phyloP scores from a whole-genome alignment of 2,113 vertebrate genomes.

The Stegastes partitus region DNA sequence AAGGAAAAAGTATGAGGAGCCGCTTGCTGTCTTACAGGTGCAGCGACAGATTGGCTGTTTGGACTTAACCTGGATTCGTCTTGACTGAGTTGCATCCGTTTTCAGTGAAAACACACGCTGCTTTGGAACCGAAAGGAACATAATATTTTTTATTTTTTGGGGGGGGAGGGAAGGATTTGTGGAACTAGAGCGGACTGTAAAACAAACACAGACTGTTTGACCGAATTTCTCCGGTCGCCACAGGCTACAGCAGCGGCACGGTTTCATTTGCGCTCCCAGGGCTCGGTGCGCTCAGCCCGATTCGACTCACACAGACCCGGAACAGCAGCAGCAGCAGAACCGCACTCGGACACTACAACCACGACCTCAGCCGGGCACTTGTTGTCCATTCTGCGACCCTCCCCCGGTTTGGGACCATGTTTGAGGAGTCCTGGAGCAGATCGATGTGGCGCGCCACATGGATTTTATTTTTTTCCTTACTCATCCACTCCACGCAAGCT shows the following conservation, averaged over 20 bases:
- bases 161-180: too few relatives aligned
- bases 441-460: slow-evolving; percentile 81
- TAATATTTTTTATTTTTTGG: background rate
- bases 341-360: slow-evolving; percentile 30
- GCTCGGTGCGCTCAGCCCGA: slow-evolving; percentile 49
- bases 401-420: slow-evolving; percentile 69
- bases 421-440: slow-evolving; percentile 65
- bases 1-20: slow-evolving; percentile 37
- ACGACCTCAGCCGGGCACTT: slow-evolving; percentile 71
- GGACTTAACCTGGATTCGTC: slow-evolving; percentile 58
- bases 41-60: slow-evolving; percentile 35
- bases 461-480: slow-evolving; percentile 83
- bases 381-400: slow-evolving; percentile 57
- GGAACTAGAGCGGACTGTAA: slow-evolving; percentile 22
- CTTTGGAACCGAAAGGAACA: background rate
- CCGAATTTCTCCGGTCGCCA: slow-evolving; percentile 11
- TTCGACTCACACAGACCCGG: background rate
- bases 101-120: slow-evolving; percentile 20
- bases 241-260: slow-evolving; percentile 13
- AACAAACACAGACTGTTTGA: slow-evolving; percentile 12
- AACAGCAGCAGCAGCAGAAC: background rate
- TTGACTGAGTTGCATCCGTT: slow-evolving; percentile 32
- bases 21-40: slow-evolving; percentile 62
- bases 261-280: slow-evolving; percentile 17
- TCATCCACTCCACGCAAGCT: slow-evolving; percentile 72